Percentiles rank a stretch among this genome's conserved stretches.
phyloP scores from a whole-genome alignment of 2,888 invertebrate species.

The Agriopis aurantiaria region DNA sequence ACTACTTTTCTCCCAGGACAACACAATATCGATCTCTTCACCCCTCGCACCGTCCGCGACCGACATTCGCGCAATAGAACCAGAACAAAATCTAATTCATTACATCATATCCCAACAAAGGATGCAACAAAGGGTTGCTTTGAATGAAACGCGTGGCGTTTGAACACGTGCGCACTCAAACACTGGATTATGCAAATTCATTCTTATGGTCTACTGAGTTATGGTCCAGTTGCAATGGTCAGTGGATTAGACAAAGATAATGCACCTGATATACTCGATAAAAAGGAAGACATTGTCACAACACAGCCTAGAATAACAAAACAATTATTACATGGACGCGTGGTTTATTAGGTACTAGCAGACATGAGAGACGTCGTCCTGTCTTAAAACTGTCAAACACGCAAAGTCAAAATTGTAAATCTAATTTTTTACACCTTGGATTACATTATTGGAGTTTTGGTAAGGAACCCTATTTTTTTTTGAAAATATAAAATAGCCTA shows the following conservation, averaged over 20 bases:
- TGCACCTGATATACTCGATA: slow-evolving; percentile 17
- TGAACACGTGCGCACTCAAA: slow-evolving; percentile 61
- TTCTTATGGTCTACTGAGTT: slow-evolving; percentile 50
- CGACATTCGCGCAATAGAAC: slow-evolving; percentile 32
- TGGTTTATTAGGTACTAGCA: too few relatives aligned
- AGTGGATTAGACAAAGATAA: slow-evolving; percentile 16
- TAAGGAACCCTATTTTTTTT: too few relatives aligned
- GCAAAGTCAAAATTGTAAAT: too few relatives aligned
- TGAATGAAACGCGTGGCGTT: slow-evolving; percentile 60
- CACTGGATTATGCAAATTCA: slow-evolving; percentile 68
- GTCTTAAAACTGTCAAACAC: too few relatives aligned
- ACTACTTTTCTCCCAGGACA: slow-evolving; percentile 21
- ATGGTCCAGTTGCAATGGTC: slow-evolving; percentile 25
- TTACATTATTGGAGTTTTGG: too few relatives aligned
- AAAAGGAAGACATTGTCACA: background rate
- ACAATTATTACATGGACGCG: background rate
- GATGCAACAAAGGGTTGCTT: slow-evolving; percentile 62
- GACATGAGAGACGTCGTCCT: too few relatives aligned
- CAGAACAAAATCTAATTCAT: slow-evolving; percentile 62
- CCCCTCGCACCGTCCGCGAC: slow-evolving; percentile 22
- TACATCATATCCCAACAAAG: slow-evolving; percentile 58
- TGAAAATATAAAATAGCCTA: too few relatives aligned
- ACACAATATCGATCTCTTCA: slow-evolving; percentile 29
- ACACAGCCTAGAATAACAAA: background rate
- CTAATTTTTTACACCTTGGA: too few relatives aligned